Conservation (phyloP, 2,888 invertebrate genomes). For the Steinernema scapterisci region DNA sequence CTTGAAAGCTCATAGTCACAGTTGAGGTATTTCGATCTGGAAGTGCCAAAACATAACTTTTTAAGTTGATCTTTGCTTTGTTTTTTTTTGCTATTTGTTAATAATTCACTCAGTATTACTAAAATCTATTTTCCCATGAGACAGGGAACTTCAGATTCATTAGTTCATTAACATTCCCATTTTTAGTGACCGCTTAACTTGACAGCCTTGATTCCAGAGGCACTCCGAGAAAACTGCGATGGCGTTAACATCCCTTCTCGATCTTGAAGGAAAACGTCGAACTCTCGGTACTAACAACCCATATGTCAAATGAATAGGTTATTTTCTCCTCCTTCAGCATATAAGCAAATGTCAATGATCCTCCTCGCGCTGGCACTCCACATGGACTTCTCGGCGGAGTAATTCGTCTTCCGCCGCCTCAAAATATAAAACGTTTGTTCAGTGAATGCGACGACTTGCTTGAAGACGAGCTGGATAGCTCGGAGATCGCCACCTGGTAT, state of each 20-base stretch:
- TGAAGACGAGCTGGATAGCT: constrained; percentile 11
- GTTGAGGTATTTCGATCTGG: too few species aligned
- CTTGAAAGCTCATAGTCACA: too few species aligned
- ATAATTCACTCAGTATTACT: too few species aligned
- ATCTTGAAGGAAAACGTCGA: constrained; percentile 7
- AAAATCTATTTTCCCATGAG: too few species aligned
- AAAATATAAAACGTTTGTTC: background rate
- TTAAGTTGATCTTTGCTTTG: too few species aligned
- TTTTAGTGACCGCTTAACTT: background rate
- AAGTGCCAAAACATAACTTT: too few species aligned
- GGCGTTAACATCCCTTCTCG: constrained; percentile 15
- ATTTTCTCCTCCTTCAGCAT: background rate
- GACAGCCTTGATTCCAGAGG: background rate
- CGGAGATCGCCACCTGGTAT: constrained; percentile 19
- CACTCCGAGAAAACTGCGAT: background rate
- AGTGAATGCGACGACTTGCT: constrained; percentile 2
- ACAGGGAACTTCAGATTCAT: too few species aligned
- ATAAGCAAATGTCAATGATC: constrained; percentile 25
- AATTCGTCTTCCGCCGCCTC: background rate
- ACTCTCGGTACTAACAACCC: background rate
- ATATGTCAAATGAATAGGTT: background rate
- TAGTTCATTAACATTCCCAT: too few species aligned
- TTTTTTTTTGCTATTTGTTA: too few species aligned
- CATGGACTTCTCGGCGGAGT: constrained; percentile 20
- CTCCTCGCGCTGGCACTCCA: constrained; percentile 9